A percentile compares a stretch with the other conserved stretches of the same genome.
Evolutionary conservation across 2,113 vertebrate genomes (phyloP).

Genomic region (Neoarius graeffei): DNA sequence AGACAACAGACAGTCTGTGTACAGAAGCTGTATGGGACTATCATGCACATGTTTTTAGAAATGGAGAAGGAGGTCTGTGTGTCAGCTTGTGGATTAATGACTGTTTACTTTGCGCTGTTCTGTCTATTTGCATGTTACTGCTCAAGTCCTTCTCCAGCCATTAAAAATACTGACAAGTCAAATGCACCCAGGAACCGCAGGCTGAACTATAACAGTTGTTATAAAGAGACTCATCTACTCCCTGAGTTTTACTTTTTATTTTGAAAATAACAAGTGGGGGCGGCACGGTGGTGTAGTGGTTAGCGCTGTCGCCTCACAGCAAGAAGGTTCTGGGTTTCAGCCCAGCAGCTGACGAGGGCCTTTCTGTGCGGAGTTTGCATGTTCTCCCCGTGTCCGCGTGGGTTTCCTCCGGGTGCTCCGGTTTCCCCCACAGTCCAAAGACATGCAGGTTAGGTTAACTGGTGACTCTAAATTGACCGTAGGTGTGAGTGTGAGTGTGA

Average conservation of each 20-base stretch:
- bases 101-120: conserved; percentile 57
- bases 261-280: neutral
- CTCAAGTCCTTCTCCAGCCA: conserved; percentile 38
- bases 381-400: no score
- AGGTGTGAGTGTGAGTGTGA: no score
- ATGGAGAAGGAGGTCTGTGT: conserved; percentile 28
- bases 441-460: no score
- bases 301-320: no score
- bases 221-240: neutral
- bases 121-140: conserved; percentile 51
- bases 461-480: no score
- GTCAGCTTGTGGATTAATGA: conserved; percentile 41
- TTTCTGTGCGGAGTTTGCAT: no score
- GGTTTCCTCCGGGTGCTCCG: no score
- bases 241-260: neutral
- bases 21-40: conserved; percentile 35
- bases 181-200: conserved; percentile 26
- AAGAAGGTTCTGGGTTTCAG: no score
- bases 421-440: no score
- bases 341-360: no score
- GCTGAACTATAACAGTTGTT: neutral
- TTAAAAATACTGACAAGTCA: conserved; percentile 44
- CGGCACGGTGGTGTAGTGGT: no score
- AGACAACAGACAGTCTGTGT: conserved; percentile 25
- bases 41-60: conserved; percentile 43